Base-by-base conservation (phyloP, 2,888 invertebrate genomes). In the Cerceris ruficornis region DNA sequence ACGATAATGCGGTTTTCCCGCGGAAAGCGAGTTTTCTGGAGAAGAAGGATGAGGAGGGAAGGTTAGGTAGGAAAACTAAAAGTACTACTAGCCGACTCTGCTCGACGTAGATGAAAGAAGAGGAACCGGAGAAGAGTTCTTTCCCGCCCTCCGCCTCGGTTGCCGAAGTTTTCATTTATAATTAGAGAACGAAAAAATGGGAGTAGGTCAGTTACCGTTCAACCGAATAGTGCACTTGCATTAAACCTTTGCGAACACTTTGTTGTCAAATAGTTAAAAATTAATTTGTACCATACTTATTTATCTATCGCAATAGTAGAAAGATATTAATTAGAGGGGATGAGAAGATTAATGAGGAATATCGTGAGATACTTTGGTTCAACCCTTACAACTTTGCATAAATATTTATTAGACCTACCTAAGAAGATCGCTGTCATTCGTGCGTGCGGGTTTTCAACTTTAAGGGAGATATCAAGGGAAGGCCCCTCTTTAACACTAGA, bases 161-260 rank as follows among this genome's bases (percentile, higher is more conserved):
- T 80, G 69, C 81, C 86, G 86, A 86, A 85, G 87, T 90, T 91
- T 91, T 90, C 91, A 91, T 91, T 91, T 91, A 90, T 91, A 91
- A 91, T 91, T 91, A 91, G 89, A 90, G 89, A 28, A 28, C 28
- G 28, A 87, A 88, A 87, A 89, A 89, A 88, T 14, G 54, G 1
- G 50, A 62, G 50, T 62, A 62, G 62, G 64, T 54, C 64, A 39
- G 54, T 64, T 54, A 15, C 14, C 52, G 41, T 39, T 14, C n/a
- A 8, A 41, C 13, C 54, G 41, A 62, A 50, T 11, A n/a, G 14
- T 9, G 52, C 52, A 52, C n/a, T 52, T n/a, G n/a, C n/a, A 7
- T 50, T 28, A 55, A 55, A 1, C 9, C 17, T 17, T 17, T 28
- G 17, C 7, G 7, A 46, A 46, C 46, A 11, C 46, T 46, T 11